phyloP scores from a whole-genome alignment of 2,797 vertebrate genomes.

The Gambelia wislizenii region DNA sequence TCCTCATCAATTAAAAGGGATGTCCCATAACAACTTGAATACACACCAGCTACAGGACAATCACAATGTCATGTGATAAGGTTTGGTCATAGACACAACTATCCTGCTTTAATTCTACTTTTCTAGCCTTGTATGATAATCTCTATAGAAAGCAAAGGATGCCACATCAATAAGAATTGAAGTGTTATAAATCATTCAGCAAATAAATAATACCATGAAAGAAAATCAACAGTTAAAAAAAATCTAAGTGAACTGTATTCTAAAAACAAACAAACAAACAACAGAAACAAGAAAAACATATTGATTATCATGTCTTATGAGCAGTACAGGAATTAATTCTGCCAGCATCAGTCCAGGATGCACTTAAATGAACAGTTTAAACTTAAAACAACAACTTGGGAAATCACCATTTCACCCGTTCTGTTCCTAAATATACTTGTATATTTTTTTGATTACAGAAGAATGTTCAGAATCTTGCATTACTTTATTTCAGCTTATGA shows the following conservation, averaged over 20 bases:
- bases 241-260: slow-evolving; percentile 4
- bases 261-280: neutral
- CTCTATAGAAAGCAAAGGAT: slow-evolving; percentile 48
- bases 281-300: neutral
- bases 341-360: neutral
- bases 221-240: slow-evolving; percentile 44
- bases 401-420: neutral
- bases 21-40: no score
- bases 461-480: neutral
- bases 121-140: no score
- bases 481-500: neutral
- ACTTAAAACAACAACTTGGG: neutral
- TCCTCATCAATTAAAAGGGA: no score
- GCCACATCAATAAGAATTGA: slow-evolving; percentile 32
- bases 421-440: neutral
- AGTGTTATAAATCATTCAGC: slow-evolving; percentile 52
- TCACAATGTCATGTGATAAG: no score
- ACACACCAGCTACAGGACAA: no score
- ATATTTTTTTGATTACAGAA: neutral
- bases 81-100: no score
- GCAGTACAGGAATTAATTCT: neutral
- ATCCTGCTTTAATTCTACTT: no score
- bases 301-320: neutral
- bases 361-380: neutral
- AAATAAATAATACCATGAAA: slow-evolving; percentile 32